These are phyloP conservation scores for Terrapene triunguis DNA, from an alignment of 2,113 vertebrate genomes.

Conservation along the genomic window DNA sequence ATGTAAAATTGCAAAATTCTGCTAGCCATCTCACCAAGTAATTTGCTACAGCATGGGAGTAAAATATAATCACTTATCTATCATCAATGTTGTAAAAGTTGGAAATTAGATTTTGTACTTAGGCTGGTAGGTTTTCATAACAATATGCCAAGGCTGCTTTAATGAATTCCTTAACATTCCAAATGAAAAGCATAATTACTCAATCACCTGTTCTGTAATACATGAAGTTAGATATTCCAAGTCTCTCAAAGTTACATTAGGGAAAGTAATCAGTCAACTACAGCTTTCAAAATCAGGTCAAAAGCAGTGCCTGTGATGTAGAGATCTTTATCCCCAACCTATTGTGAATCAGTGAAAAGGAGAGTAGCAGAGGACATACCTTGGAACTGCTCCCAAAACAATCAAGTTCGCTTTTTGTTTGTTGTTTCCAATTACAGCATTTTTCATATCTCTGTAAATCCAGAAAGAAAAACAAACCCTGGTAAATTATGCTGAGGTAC, in stretches of 20 bases:
- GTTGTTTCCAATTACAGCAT: constrained; percentile 99
- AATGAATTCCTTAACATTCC: constrained; percentile 35
- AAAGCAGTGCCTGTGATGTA: constrained; percentile 58
- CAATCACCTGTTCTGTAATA: constrained; percentile 47
- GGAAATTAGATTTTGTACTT: constrained; percentile 41
- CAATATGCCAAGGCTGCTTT: constrained; percentile 8
- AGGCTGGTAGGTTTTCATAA: constrained; percentile 16
- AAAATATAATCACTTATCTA: constrained; percentile 39
- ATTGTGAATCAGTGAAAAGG: constrained; percentile 74
- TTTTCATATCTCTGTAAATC: constrained; percentile 98
- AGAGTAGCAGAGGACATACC: constrained; percentile 84
- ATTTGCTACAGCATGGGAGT: constrained; percentile 34
- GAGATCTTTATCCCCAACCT: constrained; percentile 60
- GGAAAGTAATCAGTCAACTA: constrained; percentile 55
- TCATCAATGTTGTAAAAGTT: neutral
- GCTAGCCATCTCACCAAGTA: constrained; percentile 36
- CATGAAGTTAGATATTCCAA: constrained; percentile 42
- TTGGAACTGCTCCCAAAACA: constrained; percentile 97
- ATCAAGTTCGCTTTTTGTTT: constrained; percentile 99
- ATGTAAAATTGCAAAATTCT: constrained; percentile 47
- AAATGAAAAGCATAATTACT: constrained; percentile 49
- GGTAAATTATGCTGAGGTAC: constrained; percentile 74
- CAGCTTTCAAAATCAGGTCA: constrained; percentile 59
- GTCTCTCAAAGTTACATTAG: constrained; percentile 44
- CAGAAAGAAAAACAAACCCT: constrained; percentile 79